These are phyloP conservation scores for Bombyx mandarina DNA, from an alignment of 1,140 invertebrate species.

Conservation along the genomic window DNA sequence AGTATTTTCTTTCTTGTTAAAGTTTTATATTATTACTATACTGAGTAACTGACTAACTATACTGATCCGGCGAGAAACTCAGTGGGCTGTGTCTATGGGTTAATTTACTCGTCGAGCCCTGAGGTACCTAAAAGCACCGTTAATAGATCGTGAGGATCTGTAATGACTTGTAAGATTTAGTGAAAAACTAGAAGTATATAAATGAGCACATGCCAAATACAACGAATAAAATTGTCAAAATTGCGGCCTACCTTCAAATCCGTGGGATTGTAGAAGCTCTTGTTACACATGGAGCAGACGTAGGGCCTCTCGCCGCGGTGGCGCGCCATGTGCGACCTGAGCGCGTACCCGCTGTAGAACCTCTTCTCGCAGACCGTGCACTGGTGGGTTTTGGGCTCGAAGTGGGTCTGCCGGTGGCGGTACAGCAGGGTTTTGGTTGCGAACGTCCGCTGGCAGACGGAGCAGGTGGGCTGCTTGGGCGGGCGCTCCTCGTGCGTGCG, in stretches of 20 bases:
- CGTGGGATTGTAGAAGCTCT: slow-evolving; percentile 67
- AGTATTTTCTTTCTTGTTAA: too few relatives aligned
- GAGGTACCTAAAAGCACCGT: too few relatives aligned
- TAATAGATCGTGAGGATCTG: too few relatives aligned
- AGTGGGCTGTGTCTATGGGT: too few relatives aligned
- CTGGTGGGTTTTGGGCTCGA: slow-evolving; percentile 66
- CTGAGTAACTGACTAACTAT: too few relatives aligned
- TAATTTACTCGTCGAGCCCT: too few relatives aligned
- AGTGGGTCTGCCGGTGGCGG: slow-evolving; percentile 73
- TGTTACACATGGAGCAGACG: slow-evolving; percentile 54
- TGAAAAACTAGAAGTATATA: too few relatives aligned
- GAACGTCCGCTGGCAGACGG: slow-evolving; percentile 72
- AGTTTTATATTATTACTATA: too few relatives aligned
- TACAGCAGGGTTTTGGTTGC: slow-evolving; percentile 72
- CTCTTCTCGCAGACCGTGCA: slow-evolving; percentile 64
- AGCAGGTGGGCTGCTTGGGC: slow-evolving; percentile 71
- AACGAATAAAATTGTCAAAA: background rate
- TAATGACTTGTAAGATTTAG: too few relatives aligned
- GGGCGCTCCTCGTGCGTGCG: slow-evolving; percentile 72
- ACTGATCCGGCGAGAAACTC: too few relatives aligned
- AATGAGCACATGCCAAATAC: too few relatives aligned
- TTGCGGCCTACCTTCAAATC: slow-evolving; percentile 55
- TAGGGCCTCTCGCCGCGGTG: slow-evolving; percentile 63
- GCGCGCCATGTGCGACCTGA: slow-evolving; percentile 62
- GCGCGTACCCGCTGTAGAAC: slow-evolving; percentile 65